Evolutionary conservation across 2,888 invertebrate species (phyloP).

Genomic region (Philereme vetulata): DNA sequence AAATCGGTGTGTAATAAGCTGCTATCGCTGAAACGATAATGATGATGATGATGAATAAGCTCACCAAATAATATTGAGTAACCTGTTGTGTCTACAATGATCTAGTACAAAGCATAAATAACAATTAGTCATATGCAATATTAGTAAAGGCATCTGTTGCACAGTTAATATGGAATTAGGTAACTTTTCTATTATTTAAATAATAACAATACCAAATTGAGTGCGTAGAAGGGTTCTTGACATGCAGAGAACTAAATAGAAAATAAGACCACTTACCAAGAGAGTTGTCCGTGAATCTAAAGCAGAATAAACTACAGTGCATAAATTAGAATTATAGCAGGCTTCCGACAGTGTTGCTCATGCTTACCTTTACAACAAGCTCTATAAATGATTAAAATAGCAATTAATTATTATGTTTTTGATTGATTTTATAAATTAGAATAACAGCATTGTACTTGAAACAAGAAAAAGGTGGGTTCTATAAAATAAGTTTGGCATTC

Average conservation of each 20-base stretch:
- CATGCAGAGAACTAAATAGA: constrained; percentile 33
- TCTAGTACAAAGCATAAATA: neutral
- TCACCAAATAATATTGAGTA: no score
- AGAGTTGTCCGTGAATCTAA: constrained; percentile 55
- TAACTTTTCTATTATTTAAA: neutral
- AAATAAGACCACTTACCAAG: constrained; percentile 55
- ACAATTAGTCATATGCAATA: neutral
- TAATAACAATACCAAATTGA: constrained; percentile 4
- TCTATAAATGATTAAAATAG: constrained; percentile 28
- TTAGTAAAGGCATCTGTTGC: neutral
- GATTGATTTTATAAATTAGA: constrained; percentile 1
- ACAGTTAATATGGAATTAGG: constrained; percentile 12
- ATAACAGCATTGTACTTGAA: neutral
- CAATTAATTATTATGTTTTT: constrained; percentile 12
- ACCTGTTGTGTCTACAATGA: neutral
- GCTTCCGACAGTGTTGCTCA: constrained; percentile 51
- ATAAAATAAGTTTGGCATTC: neutral
- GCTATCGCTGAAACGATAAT: no score
- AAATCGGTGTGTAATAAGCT: no score
- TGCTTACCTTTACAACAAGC: constrained; percentile 58
- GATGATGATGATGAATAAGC: no score
- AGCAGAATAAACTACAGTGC: constrained; percentile 53
- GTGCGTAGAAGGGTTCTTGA: neutral
- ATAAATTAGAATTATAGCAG: constrained; percentile 45
- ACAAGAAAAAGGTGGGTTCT: neutral